These are phyloP conservation scores for Formica exsecta DNA, from an alignment of 1,140 invertebrate species.

Conservation along the genomic window DNA sequence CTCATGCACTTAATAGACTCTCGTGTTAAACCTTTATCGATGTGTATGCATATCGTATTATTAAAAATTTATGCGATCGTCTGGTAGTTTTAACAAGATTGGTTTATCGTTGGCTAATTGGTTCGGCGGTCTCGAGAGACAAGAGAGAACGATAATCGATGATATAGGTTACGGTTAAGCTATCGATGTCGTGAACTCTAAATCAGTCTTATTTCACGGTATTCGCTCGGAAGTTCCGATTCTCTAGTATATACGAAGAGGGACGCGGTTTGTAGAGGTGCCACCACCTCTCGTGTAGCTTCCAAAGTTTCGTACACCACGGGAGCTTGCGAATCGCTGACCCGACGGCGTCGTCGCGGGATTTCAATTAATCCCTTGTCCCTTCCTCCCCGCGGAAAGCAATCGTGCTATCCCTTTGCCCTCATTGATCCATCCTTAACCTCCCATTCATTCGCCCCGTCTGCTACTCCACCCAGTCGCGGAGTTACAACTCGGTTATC, in stretches of 20 bases:
- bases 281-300: slow-evolving; percentile 59
- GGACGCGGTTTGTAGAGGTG: slow-evolving; percentile 44
- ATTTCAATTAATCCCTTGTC: slow-evolving; percentile 82
- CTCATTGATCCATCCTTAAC: slow-evolving; percentile 78
- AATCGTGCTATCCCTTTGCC: slow-evolving; percentile 73
- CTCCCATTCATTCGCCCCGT: slow-evolving; percentile 73
- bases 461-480: slow-evolving; percentile 70
- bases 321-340: slow-evolving; percentile 77
- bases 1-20: background rate
- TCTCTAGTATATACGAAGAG: slow-evolving; percentile 58
- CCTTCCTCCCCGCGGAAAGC: slow-evolving; percentile 64
- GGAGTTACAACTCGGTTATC: slow-evolving; percentile 65
- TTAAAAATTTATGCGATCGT: slow-evolving; percentile 18
- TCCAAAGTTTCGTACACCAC: slow-evolving; percentile 71
- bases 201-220: slow-evolving; percentile 68
- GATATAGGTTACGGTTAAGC: slow-evolving; percentile 52
- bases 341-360: slow-evolving; percentile 80
- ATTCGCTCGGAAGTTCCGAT: slow-evolving; percentile 70
- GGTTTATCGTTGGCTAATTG: slow-evolving; percentile 33
- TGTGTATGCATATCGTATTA: background rate
- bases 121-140: background rate
- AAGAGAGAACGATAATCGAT: slow-evolving; percentile 45
- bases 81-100: background rate
- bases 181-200: slow-evolving; percentile 67
- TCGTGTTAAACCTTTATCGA: background rate